A percentile compares a stretch with the other conserved stretches of the same genome.
phyloP scores from a whole-genome alignment of 1,140 invertebrate species.

The Atopsyche davidsoni region DNA sequence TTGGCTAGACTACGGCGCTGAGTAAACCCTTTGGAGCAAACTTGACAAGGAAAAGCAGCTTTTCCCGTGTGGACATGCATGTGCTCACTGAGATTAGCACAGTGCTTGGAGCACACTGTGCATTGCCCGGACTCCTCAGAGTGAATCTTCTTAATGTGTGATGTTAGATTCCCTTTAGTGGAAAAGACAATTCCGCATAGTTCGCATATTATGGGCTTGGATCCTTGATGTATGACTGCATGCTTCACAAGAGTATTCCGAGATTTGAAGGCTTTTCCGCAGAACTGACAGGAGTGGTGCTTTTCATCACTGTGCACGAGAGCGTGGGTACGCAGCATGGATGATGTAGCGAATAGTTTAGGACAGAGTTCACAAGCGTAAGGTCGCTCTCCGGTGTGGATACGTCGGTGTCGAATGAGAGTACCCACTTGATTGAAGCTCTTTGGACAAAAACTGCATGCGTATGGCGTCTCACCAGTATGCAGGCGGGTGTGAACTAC shows the following conservation, averaged over 20 bases:
- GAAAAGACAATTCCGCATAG: constrained; percentile 56
- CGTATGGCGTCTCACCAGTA: constrained; percentile 39
- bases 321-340: constrained; percentile 45
- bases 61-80: constrained; percentile 62
- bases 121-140: constrained; percentile 30
- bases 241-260: constrained; percentile 44
- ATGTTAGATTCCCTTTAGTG: constrained; percentile 43
- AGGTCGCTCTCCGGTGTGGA: constrained; percentile 69
- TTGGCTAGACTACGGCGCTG: constrained; percentile 39
- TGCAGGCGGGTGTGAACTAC: constrained; percentile 37
- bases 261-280: constrained; percentile 54
- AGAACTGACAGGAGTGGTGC: constrained; percentile 62
- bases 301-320: constrained; percentile 58
- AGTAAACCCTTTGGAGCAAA: constrained; percentile 43
- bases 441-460: constrained; percentile 34
- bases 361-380: constrained; percentile 56
- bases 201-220: constrained; percentile 52
- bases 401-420: constrained; percentile 54
- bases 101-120: constrained; percentile 41
- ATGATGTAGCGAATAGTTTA: constrained; percentile 54
- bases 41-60: constrained; percentile 55
- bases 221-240: constrained; percentile 38
- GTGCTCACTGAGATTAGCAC: constrained; percentile 47
- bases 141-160: constrained; percentile 16
- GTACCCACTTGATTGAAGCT: constrained; percentile 38